Evolutionary conservation across 2,888 invertebrate species (phyloP), one percentile per base, ranked within the genome.

Genomic region (Archips crataeganus): DNA sequence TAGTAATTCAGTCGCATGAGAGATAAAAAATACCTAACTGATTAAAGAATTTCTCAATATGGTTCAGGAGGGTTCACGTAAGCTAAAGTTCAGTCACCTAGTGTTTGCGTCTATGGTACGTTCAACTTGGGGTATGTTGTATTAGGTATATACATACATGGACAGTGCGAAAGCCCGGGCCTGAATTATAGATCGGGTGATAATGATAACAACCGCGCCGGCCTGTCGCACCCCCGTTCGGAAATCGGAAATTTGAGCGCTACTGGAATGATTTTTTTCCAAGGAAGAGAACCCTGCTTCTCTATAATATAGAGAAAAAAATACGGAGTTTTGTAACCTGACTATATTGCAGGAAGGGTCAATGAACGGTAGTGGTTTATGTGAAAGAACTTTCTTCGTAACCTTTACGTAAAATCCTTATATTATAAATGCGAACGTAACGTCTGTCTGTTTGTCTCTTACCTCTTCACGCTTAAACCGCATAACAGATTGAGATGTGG

Each of bases 41-140:
- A 47, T 36, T 34, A 45, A 47, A 6, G 15, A 39, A 36, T 70
- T 47, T 64, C 63, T 73, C 61, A 51, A 70, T 73, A 65, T 51
- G 32, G 51, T 75, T 71, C 51, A 60, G 39, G 65, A 66, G 54
- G 57, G 59, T 64, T 54, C 54, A 70, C 47, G 39, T 45, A 66
- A 59, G 62, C 66, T 62, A 23, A 23, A 71, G 67, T 68, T 73
- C 64, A 70, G 57, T 64, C 57, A 15, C 70, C 23, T 64, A 54
- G 32, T 32, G 57, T 57, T 57, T 57, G 32, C 32, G 57, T 57
- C 57, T 32, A 32, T 32, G 32, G 57, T 32, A 32, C 57, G 32
- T 57, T 57, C 57, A 57, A 57, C 57, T 32, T 23, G 23, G 57
- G 32, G 57, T 57, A 32, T 4, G 57, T 51, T 3, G 57, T 54